Evolutionary conservation across 1,140 invertebrate genomes (phyloP).

Genomic region (Neomicropteryx cornuta): DNA sequence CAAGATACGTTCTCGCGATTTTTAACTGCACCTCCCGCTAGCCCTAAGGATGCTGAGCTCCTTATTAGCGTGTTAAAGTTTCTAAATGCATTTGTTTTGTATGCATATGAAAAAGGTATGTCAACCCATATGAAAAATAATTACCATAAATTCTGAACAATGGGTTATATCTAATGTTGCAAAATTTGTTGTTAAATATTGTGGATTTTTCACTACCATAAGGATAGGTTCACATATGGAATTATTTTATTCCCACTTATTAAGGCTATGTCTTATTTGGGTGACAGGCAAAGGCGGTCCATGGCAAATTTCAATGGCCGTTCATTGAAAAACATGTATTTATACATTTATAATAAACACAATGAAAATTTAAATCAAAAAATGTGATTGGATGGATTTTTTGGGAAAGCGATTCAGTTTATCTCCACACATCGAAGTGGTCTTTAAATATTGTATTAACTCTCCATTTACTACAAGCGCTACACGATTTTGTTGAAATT

Average conservation of each 20-base stretch:
- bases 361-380: conserved; percentile 9
- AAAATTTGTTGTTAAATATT: conserved; percentile 18
- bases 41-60: conserved; percentile 43
- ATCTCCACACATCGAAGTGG: no score
- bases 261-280: no score
- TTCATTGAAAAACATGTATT: not conserved
- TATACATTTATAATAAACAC: not conserved
- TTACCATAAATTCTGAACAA: no score
- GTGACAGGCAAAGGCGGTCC: conserved; percentile 4
- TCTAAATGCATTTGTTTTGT: conserved; percentile 34
- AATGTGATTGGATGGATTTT: conserved; percentile 26
- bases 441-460: no score
- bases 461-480: no score
- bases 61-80: conserved; percentile 44
- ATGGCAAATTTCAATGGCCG: not conserved
- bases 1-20: conserved; percentile 43
- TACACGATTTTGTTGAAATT: no score
- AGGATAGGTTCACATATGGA: not conserved
- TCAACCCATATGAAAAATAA: no score
- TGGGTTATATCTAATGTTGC: no score
- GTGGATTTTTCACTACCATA: not conserved
- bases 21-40: conserved; percentile 44
- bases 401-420: conserved; percentile 25
- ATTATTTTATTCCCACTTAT: conserved; percentile 9
- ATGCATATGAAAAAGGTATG: conserved; percentile 20